Evolutionary conservation across 37 sponge, comb jelly and placozoan species (phyloP).

Genomic region (Theonella swinhoei): DNA sequence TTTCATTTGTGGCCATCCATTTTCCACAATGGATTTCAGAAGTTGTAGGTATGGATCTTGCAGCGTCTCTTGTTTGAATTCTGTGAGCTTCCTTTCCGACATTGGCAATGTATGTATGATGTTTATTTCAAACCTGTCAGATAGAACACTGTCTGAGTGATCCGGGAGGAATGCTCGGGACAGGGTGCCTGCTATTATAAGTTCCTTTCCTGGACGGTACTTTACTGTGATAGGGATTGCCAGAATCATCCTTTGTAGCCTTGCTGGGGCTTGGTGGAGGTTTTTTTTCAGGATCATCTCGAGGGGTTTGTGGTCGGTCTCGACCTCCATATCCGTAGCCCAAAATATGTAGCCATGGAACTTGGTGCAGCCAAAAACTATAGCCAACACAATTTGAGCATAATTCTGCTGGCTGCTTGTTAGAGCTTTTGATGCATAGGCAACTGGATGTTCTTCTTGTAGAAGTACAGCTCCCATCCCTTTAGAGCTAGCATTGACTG

Average conservation of each 20-base stretch:
- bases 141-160: too few species aligned
- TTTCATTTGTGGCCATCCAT: slow-evolving; percentile 27
- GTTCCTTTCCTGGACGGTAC: too few species aligned
- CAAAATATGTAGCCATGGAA: slow-evolving; percentile 41
- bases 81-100: too few species aligned
- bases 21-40: background rate
- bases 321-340: background rate
- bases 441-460: slow-evolving; percentile 20
- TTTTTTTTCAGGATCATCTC: slow-evolving; percentile 26
- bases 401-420: too few species aligned
- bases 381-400: too few species aligned
- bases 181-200: too few species aligned
- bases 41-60: background rate
- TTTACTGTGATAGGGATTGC: background rate
- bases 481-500: slow-evolving; percentile 25
- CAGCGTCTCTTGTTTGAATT: too few species aligned
- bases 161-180: too few species aligned
- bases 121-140: background rate
- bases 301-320: slow-evolving; percentile 52
- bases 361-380: too few species aligned
- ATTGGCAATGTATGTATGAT: background rate
- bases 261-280: slow-evolving; percentile 23
- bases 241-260: slow-evolving; percentile 44
- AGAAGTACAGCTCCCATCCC: too few species aligned
- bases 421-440: slow-evolving; percentile 18